These are phyloP conservation scores for Anabacerthia variegaticeps DNA, from an alignment of 2,797 vertebrate genomes.

Conservation along the genomic window DNA sequence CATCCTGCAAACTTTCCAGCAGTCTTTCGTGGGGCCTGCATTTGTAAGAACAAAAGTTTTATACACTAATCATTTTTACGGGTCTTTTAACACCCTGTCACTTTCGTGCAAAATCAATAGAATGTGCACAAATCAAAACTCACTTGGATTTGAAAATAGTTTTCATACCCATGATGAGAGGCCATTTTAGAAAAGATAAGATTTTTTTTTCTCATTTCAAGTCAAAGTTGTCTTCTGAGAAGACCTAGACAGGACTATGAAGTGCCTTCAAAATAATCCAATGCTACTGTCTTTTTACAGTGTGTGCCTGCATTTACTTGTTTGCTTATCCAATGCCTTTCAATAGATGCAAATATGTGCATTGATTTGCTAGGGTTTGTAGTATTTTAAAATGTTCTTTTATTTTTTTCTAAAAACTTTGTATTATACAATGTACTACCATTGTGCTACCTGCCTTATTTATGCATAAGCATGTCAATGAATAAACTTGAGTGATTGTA, in stretches of 20 bases:
- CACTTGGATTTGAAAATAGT: conserved; percentile 6
- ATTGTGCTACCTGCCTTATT: background rate
- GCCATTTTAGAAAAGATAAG: background rate
- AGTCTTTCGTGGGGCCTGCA: background rate
- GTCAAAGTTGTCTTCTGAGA: background rate
- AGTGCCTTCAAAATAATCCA: background rate
- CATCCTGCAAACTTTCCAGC: background rate
- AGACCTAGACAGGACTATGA: background rate
- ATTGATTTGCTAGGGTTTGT: background rate
- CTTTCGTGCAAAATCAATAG: conserved; percentile 24
- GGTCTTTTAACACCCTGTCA: conserved; percentile 17
- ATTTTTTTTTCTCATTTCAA: background rate
- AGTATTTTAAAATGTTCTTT: background rate
- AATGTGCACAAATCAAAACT: background rate
- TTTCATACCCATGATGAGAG: background rate
- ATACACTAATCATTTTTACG: conserved; percentile 37
- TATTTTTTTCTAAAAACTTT: background rate
- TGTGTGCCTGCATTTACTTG: background rate
- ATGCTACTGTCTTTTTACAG: background rate
- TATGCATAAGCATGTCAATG: background rate
- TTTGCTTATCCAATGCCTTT: background rate
- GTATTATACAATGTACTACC: background rate
- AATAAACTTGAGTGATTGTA: background rate
- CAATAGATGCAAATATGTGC: background rate
- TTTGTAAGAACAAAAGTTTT: background rate